Conservation (phyloP, 2,888 invertebrate species). For the Nipponacmea schrenckii region DNA sequence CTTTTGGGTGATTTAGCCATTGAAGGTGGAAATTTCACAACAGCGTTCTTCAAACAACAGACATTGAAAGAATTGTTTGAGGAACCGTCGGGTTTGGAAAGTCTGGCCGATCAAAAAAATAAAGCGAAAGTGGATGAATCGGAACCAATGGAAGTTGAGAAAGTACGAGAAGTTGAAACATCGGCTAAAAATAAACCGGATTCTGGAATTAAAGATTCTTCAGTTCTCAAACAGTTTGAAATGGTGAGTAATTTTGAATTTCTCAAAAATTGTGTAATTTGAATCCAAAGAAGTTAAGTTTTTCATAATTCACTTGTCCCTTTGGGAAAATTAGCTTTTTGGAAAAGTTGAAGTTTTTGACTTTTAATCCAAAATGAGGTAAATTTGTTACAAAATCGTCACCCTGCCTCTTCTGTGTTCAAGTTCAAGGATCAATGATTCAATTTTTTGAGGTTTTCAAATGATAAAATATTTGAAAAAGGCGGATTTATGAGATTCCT, state of each 20-base stretch:
- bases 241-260: conserved; percentile 56
- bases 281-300: neutral
- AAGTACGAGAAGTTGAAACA: conserved; percentile 14
- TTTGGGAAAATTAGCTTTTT: too few species aligned
- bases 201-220: conserved; percentile 34
- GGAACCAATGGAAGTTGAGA: conserved; percentile 20
- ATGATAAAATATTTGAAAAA: conserved; percentile 6
- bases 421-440: neutral
- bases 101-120: conserved; percentile 74
- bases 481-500: conserved; percentile 6
- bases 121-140: conserved; percentile 46
- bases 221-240: conserved; percentile 63
- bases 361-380: too few species aligned
- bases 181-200: conserved; percentile 21
- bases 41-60: conserved; percentile 93
- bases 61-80: conserved; percentile 93
- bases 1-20: conserved; percentile 96
- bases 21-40: conserved; percentile 98
- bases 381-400: too few species aligned
- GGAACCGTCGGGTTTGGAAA: conserved; percentile 71
- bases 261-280: neutral
- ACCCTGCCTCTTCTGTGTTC: too few species aligned
- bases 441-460: conserved; percentile 6
- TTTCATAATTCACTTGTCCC: too few species aligned
- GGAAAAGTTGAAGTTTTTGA: too few species aligned